Evolutionary conservation across 1,140 invertebrate species (phyloP), one percentile per base, ranked within the genome.

Genomic region (Ceratina calcarata): DNA sequence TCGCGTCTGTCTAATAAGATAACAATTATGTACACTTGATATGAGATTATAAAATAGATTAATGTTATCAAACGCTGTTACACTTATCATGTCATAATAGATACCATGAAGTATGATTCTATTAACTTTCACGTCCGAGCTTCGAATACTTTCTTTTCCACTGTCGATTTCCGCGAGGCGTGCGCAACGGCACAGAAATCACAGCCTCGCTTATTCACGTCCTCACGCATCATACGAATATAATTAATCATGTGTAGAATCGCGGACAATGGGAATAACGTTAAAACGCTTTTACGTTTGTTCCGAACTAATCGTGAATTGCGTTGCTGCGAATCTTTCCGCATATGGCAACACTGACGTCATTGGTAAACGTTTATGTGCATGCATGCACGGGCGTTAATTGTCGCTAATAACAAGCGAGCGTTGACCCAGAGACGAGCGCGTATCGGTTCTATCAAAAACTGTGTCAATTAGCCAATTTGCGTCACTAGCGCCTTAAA

Each of bases 351-450:
- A 55, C 45, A 75, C 51, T 80, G 83, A 79, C 83, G 81, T 83
- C 80, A 85, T 55, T 58, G 60, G 76, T 62, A 81, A 87, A 84
- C 72, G 80, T 85, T 87, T 83, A 69, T 82, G 22, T 51, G 22
- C 58, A 1, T 45, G 78, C 64, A 84, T 84, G 27, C 58, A 24
- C 62, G 1, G 53, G 78, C 64, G 85, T 83, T 86, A 86, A 86
- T 75, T 74, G 78, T 24, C 58, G 75, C 60, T 87, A 86, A 86
- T 76, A 57, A 79, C 64, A 72, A 81, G 72, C 70, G 75, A 86
- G 60, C 81, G 82, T 86, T 81, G 78, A 87, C 84, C 84, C 77
- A 86, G 67, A 86, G 69, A 64, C 32, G 37, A 49, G 12, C 53
- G 37, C 45, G 64, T 67, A 81, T 71, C 60, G 24, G 24, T 70